Percentiles rank a stretch among this genome's conserved stretches.
phyloP scores from a whole-genome alignment of 2,888 invertebrate species.

The Eupithecia exiguata region DNA sequence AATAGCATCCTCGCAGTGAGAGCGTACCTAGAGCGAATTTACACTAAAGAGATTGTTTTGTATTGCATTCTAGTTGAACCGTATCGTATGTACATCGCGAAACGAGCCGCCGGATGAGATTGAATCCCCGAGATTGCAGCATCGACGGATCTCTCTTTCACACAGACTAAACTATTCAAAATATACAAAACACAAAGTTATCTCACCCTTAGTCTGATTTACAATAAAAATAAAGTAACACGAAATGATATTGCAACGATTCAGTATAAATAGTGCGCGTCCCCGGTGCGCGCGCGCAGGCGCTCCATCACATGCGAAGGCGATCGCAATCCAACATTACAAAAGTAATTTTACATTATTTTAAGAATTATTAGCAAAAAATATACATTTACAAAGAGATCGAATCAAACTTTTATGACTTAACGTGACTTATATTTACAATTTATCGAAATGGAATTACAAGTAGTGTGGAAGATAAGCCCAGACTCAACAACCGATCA shows the following conservation, averaged over 20 bases:
- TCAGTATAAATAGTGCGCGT: conserved; percentile 64
- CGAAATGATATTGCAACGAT: conserved; percentile 79
- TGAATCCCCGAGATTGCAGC: conserved; percentile 81
- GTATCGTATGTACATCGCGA: conserved; percentile 69
- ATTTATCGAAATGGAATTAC: conserved; percentile 82
- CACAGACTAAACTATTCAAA: conserved; percentile 62
- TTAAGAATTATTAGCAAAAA: conserved; percentile 75
- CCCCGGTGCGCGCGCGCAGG: conserved; percentile 50
- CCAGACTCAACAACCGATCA: conserved; percentile 68
- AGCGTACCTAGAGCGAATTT: conserved; percentile 77
- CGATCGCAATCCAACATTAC: conserved; percentile 52
- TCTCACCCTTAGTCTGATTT: conserved; percentile 74
- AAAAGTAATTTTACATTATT: conserved; percentile 51
- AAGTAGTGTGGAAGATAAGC: conserved; percentile 80
- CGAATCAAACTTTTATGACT: conserved; percentile 82
- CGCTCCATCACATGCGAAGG: conserved; percentile 55
- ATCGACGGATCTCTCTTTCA: conserved; percentile 70
- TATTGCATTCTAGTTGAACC: conserved; percentile 74
- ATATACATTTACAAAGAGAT: conserved; percentile 84
- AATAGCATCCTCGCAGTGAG: conserved; percentile 78
- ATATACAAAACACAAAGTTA: conserved; percentile 75
- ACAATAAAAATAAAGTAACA: conserved; percentile 80
- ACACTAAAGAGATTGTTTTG: conserved; percentile 79
- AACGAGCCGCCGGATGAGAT: conserved; percentile 69
- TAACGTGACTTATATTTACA: conserved; percentile 82